phyloP scores from a whole-genome alignment of 2,797 vertebrate genomes.

The Typhlichthys eigenmanni region DNA sequence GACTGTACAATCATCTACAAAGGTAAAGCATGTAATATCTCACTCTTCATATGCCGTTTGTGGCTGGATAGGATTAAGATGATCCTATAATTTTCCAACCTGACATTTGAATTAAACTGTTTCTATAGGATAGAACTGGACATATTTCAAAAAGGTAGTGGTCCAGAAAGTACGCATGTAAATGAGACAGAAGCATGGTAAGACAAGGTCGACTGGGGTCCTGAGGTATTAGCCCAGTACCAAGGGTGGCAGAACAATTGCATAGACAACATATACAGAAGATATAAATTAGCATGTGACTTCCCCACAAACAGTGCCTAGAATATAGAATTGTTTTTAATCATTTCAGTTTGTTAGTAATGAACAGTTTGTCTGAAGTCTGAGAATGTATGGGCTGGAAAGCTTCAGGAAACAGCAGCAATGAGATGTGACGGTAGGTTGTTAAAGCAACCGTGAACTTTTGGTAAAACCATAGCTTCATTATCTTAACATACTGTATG shows the following conservation, averaged over 20 bases:
- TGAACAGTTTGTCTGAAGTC: conserved; percentile 37
- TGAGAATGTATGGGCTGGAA: conserved; percentile 22
- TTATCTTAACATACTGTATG: no score
- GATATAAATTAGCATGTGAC: conserved; percentile 41
- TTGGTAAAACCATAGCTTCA: no score
- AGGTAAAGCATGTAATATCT: conserved; percentile 64
- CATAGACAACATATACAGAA: conserved; percentile 73
- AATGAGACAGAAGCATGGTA: conserved; percentile 32
- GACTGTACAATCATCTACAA: conserved; percentile 77
- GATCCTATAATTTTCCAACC: conserved; percentile 57
- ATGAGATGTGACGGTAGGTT: conserved; percentile 21
- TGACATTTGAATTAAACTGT: conserved; percentile 70
- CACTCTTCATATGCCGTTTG: conserved; percentile 53
- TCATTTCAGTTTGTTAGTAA: conserved; percentile 44
- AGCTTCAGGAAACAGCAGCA: conserved; percentile 21
- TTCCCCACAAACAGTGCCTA: conserved; percentile 53
- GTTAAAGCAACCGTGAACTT: no score
- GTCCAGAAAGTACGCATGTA: conserved; percentile 24
- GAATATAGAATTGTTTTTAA: conserved; percentile 48
- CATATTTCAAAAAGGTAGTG: conserved; percentile 45
- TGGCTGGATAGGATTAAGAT: conserved; percentile 56
- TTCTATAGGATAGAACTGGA: conserved; percentile 56
- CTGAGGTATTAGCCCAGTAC: conserved; percentile 72
- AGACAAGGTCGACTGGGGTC: conserved; percentile 56
- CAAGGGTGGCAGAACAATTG: conserved; percentile 68